Percentiles rank a stretch among this genome's conserved stretches.
Conservation (phyloP, 2,113 vertebrate genomes). For the Psephotus haematonotus region DNA sequence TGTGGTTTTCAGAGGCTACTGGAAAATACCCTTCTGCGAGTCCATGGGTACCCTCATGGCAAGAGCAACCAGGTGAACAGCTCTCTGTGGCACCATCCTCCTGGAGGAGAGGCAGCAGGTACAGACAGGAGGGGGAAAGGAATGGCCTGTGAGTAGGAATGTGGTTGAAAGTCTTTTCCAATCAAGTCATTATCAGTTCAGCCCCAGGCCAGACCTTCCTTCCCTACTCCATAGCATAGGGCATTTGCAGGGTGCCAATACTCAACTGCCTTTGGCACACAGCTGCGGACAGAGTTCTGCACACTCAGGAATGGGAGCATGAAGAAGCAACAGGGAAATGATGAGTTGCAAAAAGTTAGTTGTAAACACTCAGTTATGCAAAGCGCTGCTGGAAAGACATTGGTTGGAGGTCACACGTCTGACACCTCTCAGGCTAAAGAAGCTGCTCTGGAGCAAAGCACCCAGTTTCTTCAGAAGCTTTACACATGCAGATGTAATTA, state of each 20-base stretch:
- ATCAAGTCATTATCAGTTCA: not conserved
- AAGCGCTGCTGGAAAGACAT: not conserved
- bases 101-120: not conserved
- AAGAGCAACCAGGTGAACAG: not conserved
- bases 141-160: not conserved
- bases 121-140: not conserved
- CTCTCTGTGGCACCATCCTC: not conserved
- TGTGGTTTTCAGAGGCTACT: not conserved
- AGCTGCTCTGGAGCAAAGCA: not conserved
- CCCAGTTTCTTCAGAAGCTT: not conserved
- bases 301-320: not conserved
- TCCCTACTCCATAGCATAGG: not conserved
- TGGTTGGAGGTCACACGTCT: not conserved
- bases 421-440: not conserved
- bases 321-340: not conserved
- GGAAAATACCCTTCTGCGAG: not conserved
- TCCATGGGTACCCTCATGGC: not conserved
- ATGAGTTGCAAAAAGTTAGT: not conserved
- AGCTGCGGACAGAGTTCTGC: not conserved
- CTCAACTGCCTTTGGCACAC: not conserved
- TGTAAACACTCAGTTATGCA: not conserved
- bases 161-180: not conserved
- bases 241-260: not conserved
- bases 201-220: not conserved
- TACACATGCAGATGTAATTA: not conserved